These are phyloP conservation scores for Rhyacophila brunnea DNA, from an alignment of 1,140 invertebrate genomes.

Conservation along the genomic window DNA sequence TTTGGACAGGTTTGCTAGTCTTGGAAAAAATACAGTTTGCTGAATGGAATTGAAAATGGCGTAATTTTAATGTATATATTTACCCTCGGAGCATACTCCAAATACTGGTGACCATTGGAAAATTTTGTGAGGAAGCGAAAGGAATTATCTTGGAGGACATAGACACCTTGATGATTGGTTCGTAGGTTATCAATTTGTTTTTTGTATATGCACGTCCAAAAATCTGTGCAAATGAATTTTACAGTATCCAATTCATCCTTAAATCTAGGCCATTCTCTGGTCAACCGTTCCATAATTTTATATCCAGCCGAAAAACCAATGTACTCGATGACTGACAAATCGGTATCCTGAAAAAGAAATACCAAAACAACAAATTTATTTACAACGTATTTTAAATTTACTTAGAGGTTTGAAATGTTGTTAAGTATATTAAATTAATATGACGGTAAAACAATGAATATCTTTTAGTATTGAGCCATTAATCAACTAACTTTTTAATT, in stretches of 20 bases:
- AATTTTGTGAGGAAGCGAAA: constrained; percentile 90
- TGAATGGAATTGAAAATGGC: no score
- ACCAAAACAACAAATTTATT: no score
- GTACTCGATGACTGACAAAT: constrained; percentile 85
- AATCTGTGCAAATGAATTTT: constrained; percentile 99
- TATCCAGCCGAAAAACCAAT: constrained; percentile 91
- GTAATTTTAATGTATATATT: constrained; percentile 21
- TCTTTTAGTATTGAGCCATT: no score
- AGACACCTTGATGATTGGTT: constrained; percentile 98
- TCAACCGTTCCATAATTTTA: constrained; percentile 89
- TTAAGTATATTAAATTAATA: no score
- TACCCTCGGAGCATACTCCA: constrained; percentile 85
- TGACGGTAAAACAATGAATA: no score
- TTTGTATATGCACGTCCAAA: constrained; percentile 95
- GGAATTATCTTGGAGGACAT: constrained; percentile 95
- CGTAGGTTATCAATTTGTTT: constrained; percentile 98
- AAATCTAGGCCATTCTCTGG: constrained; percentile 88
- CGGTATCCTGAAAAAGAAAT: constrained; percentile 63
- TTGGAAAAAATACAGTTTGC: no score
- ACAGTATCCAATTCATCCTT: constrained; percentile 98
- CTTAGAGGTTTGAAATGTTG: no score
- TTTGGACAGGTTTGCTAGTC: no score
- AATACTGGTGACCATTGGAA: constrained; percentile 86
- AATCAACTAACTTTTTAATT: no score
- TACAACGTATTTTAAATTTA: constrained; percentile 38